Percentiles rank a stretch among this genome's conserved stretches.
Conservation (phyloP, 2,797 vertebrate genomes). For the Macropodus opercularis region DNA sequence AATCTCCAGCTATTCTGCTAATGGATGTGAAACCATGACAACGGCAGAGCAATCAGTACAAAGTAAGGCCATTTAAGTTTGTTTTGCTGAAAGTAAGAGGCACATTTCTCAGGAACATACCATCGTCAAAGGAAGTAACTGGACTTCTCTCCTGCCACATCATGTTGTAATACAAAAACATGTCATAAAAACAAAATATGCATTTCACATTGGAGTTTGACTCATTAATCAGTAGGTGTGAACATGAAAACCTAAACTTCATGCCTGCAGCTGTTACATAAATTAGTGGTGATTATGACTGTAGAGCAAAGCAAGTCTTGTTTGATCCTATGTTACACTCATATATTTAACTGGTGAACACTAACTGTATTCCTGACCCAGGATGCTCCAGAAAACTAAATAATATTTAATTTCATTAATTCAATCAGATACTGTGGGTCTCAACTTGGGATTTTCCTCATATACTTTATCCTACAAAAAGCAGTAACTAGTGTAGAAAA, state of each 20-base stretch:
- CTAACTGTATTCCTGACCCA: background rate
- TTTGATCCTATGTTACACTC: background rate
- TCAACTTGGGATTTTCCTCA: background rate
- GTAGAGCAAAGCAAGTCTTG: background rate
- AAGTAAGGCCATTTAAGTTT: constrained; percentile 74
- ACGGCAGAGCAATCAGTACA: constrained; percentile 68
- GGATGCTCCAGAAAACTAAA: background rate
- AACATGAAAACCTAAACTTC: constrained; percentile 17
- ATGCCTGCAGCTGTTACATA: constrained; percentile 18
- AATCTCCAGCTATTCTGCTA: constrained; percentile 72
- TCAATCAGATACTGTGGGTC: background rate
- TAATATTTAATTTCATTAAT: background rate
- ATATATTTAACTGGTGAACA: constrained; percentile 8
- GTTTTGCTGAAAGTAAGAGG: constrained; percentile 62
- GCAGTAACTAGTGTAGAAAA: background rate
- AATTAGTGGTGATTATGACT: constrained; percentile 17
- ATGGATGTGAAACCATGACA: constrained; percentile 79
- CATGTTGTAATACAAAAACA: constrained; percentile 16
- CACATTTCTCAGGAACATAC: constrained; percentile 46
- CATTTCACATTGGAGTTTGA: constrained; percentile 18
- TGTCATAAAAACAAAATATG: constrained; percentile 10
- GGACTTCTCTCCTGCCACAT: constrained; percentile 23
- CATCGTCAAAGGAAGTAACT: constrained; percentile 25
- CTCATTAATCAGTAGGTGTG: constrained; percentile 27
- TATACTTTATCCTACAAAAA: background rate